Base-by-base conservation (phyloP, 2,888 invertebrate species). In the Cheilosia scutellata region DNA sequence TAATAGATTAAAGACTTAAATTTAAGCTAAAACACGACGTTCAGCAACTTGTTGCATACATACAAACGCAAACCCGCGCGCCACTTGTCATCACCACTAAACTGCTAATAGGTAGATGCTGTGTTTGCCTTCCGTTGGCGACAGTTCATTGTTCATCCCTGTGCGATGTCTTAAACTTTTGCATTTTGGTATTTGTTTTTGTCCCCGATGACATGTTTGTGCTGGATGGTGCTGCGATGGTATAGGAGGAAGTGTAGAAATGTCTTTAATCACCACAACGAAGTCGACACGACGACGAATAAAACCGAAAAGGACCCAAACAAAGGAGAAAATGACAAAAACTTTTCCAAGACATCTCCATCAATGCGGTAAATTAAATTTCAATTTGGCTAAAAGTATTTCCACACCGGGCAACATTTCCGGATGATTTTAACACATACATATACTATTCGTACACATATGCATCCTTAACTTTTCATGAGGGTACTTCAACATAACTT, bases 351-450 rank as follows among this genome's bases (percentile, higher is more conserved):
- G 60, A 66, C 79, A 74, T 62, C 72, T 72, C 66, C 60, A 80
- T 80, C 74, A 74, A 80, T 74, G 72, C 66, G 79, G 79, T 80
- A 74, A 80, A 74, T 80, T 80, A 80, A 74, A 80, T 74, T 80
- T 80, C 79, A 80, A 74, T 80, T 74, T 80, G 31, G 79, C 74
- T 80, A 44, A 80, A 66, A 80, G 74, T 80, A 72, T 80, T 74
- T 74, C 40, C 40, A 47, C 53, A 58, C 33, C 29, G 27, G 29
- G 13, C 62, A 29, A 68, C 16, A 16, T 37, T 57, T n/a, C 33
- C 13, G 20, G 63, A 27, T 33, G 57, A 58, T 66, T 58, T 58
- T 11, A 55, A 57, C 49, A 57, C 49, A 53, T 29, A 25, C 37
- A 27, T 42, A 31, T 33, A n/a, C n/a, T n/a, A n/a, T n/a, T n/a